Evolutionary conservation across 2,113 vertebrate species (phyloP), one percentile per base, ranked within the genome.

Genomic region (Lathamus discolor): DNA sequence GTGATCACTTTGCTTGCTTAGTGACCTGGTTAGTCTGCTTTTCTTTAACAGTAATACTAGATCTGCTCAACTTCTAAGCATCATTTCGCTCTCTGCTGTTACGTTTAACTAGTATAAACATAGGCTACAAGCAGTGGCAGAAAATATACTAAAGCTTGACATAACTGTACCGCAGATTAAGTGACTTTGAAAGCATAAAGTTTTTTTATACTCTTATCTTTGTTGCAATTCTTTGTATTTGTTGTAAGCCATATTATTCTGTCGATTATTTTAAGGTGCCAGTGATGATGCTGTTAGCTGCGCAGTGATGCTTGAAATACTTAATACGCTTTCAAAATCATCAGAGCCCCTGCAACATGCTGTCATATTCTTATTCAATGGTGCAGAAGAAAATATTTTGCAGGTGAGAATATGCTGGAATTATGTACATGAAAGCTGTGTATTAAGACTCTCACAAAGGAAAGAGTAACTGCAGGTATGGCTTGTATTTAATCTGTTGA

Each of bases 261-360:
- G 33, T 22, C 84, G 62, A 39, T 94, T 90, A 48, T 96, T 95
- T 95, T 61, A 96, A 99, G 99, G 99, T 97, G 99, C 99, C 97
- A 99, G 99, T 73, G 99, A 99, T 81, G 99, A 99, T 82, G 99
- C 99, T 20, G 99, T 99, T 80, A 99, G 99, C 97, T 99, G 99
- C 68, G 99, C 99, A 11, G 99, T 99, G 92, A 99, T 99, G 99
- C 97, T 99, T 94, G 99, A 99, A 97, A 99, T 99, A 95, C 98
- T 99, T 75, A 98, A 98, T 17, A 98, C 98, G 6, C 95, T 99
- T 89, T 98, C 99, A 59, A 98, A 98, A 68, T 98, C 98, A 66
- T 97, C 99, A 24, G 98, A 98, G 23, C 97, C 98, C 70, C 98
- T 99, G 68, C 98, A 95, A 39, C 99, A 99, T 49, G 99, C 99